Base-by-base conservation (phyloP, 2,113 vertebrate genomes). In the Cottus gobio region DNA sequence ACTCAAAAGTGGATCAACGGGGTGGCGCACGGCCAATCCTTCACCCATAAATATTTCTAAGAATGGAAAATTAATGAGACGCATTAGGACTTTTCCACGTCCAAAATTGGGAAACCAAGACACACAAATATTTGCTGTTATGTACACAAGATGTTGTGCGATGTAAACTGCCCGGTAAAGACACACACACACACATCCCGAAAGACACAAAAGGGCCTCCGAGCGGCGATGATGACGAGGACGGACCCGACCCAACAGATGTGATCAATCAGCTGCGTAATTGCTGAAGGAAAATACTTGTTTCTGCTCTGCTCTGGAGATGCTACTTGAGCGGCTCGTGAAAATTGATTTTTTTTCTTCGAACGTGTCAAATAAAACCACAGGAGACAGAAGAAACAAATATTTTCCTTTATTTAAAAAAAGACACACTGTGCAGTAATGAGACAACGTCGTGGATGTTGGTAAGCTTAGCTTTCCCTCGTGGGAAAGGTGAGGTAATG, bases 321-420 rank as follows among this genome's bases (percentile, higher is more conserved):
- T 7, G 76, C 54, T 7, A 52, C n/a, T 79, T 77, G 31, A 82
- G 77, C 67, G 10, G 61, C 48, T 67, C 1, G 54, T 22, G 0
- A 64, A 61, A 24, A 0, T 37, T 1, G 71, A 79, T 50, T 69
- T 79, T 69, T 79, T 18, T 30, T n/a, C n/a, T n/a, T n/a, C n/a
- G 44, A 74, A 52, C n/a, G 24, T 36, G 69, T 75, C 8, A 74
- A 95, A 96, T 93, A 95, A 95, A 97, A 95, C 86, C 94, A 96
- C 94, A 95, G 91, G 92, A 96, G 89, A 94, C 95, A 86, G 93
- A 94, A 95, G 96, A 97, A 98, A 97, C 96, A 97, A 97, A 95
- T 96, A 97, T 96, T 97, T 96, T 96, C 96, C 96, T 99, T 99
- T 98, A 98, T 99, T 98, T 46, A 85, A 89, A 42, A 31, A 39